A percentile compares a stretch with the other conserved stretches of the same genome.
Evolutionary conservation across 2,888 invertebrate genomes (phyloP).

Genomic region (Harpalus rufipes): DNA sequence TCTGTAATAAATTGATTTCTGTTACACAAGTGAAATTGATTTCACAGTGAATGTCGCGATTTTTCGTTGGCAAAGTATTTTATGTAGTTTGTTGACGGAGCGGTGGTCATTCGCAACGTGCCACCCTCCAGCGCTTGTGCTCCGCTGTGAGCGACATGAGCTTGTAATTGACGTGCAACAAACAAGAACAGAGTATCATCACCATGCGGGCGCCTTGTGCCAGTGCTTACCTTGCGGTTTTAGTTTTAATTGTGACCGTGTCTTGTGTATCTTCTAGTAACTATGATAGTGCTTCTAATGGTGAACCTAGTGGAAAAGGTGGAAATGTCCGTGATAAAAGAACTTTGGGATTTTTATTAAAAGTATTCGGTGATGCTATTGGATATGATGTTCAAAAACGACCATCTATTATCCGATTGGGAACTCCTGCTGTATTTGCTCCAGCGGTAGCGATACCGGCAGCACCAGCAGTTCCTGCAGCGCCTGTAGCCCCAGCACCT

Average conservation of each 20-base stretch:
- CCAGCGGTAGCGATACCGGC: slow-evolving; percentile 67
- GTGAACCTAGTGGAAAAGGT: slow-evolving; percentile 58
- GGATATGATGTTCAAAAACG: slow-evolving; percentile 76
- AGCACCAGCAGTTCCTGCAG: slow-evolving; percentile 60
- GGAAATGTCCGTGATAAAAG: slow-evolving; percentile 72
- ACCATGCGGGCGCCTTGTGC: slow-evolving; percentile 32
- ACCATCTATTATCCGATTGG: slow-evolving; percentile 70
- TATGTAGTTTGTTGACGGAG: slow-evolving; percentile 36
- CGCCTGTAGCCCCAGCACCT: slow-evolving; percentile 67
- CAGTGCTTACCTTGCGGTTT: slow-evolving; percentile 17
- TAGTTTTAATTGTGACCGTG: slow-evolving; percentile 22
- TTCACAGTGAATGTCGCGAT: slow-evolving; percentile 61
- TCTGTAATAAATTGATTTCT: slow-evolving; percentile 65
- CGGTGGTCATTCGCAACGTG: slow-evolving; percentile 39
- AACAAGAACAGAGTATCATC: slow-evolving; percentile 8
- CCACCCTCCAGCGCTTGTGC: slow-evolving; percentile 24
- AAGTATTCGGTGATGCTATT: slow-evolving; percentile 75
- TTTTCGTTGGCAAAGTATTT: slow-evolving; percentile 48
- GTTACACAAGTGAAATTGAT: slow-evolving; percentile 66
- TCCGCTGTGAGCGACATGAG: slow-evolving; percentile 31
- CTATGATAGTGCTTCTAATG: slow-evolving; percentile 16
- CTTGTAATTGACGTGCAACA: slow-evolving; percentile 2
- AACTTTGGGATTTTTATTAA: slow-evolving; percentile 75
- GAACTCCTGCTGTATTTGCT: slow-evolving; percentile 68
- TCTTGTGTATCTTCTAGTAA: slow-evolving; percentile 26